phyloP scores from a whole-genome alignment of 2,888 invertebrate species.

The Macrosoma leucophasiata region DNA sequence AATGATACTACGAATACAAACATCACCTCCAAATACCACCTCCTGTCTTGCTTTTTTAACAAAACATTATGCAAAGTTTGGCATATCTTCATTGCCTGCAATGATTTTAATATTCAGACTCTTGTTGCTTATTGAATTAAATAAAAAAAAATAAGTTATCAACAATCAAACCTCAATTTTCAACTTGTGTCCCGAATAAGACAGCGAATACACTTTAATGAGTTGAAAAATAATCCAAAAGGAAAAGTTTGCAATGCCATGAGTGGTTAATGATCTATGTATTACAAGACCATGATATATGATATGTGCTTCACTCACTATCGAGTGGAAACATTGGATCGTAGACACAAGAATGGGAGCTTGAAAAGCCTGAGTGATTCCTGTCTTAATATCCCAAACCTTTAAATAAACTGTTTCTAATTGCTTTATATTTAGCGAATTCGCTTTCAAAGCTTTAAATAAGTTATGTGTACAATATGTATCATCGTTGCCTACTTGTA shows the following conservation, averaged over 20 bases:
- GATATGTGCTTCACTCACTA: slow-evolving; percentile 53
- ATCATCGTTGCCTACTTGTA: slow-evolving; percentile 24
- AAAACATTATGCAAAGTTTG: slow-evolving; percentile 46
- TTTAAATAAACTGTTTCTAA: slow-evolving; percentile 44
- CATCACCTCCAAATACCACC: slow-evolving; percentile 49
- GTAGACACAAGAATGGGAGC: slow-evolving; percentile 44
- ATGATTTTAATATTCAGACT: slow-evolving; percentile 9
- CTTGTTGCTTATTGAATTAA: background rate
- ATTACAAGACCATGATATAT: slow-evolving; percentile 48
- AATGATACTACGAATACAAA: no score
- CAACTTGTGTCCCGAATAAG: slow-evolving; percentile 42
- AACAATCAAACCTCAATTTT: slow-evolving; percentile 40
- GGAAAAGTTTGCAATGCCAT: slow-evolving; percentile 46
- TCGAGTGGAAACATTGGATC: slow-evolving; percentile 53
- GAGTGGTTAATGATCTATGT: slow-evolving; percentile 31
- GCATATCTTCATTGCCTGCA: slow-evolving; percentile 46
- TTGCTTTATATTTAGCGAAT: slow-evolving; percentile 34
- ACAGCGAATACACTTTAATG: slow-evolving; percentile 45
- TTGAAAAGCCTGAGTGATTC: slow-evolving; percentile 47
- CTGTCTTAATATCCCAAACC: slow-evolving; percentile 39
- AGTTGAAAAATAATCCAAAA: slow-evolving; percentile 56
- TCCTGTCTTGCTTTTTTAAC: slow-evolving; percentile 42
- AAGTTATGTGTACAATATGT: slow-evolving; percentile 24
- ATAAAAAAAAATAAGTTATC: background rate
- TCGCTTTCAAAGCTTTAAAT: slow-evolving; percentile 30